Percentiles rank a stretch among this genome's conserved stretches.
Conservation (phyloP, 2,888 invertebrate genomes). For the Orthonevra nobilis region DNA sequence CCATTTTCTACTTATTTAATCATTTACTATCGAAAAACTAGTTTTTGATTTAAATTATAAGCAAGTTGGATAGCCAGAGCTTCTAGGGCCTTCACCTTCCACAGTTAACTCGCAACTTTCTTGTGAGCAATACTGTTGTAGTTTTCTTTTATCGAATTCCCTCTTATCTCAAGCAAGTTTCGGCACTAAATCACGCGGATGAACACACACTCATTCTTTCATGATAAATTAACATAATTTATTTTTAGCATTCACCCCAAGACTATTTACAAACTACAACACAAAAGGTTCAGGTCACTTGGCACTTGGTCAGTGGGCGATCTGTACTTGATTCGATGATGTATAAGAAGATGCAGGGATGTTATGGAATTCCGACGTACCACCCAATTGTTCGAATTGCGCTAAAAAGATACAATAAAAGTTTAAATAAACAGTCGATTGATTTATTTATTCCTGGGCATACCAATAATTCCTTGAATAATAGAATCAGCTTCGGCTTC, state of each 20-base stretch:
- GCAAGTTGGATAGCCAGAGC: no score
- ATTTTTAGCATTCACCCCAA: conserved; percentile 16
- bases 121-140: not conserved
- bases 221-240: conserved; percentile 50
- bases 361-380: conserved; percentile 74
- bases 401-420: conserved; percentile 66
- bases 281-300: no score
- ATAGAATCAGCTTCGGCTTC: conserved; percentile 41
- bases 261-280: conserved; percentile 10
- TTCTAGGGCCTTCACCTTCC: no score
- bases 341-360: no score
- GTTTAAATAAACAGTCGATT: not conserved
- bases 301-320: no score
- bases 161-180: conserved; percentile 5
- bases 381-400: conserved; percentile 75
- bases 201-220: not conserved
- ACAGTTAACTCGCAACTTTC: no score
- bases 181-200: not conserved
- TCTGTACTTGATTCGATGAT: conserved; percentile 21
- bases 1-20: no score
- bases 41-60: no score
- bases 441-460: not conserved
- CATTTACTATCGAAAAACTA: no score
- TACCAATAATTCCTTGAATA: conserved; percentile 42
- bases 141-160: not conserved